Evolutionary conservation across 2,888 invertebrate genomes (phyloP), one percentile per base, ranked within the genome.

Genomic region (Conomelus anceps): DNA sequence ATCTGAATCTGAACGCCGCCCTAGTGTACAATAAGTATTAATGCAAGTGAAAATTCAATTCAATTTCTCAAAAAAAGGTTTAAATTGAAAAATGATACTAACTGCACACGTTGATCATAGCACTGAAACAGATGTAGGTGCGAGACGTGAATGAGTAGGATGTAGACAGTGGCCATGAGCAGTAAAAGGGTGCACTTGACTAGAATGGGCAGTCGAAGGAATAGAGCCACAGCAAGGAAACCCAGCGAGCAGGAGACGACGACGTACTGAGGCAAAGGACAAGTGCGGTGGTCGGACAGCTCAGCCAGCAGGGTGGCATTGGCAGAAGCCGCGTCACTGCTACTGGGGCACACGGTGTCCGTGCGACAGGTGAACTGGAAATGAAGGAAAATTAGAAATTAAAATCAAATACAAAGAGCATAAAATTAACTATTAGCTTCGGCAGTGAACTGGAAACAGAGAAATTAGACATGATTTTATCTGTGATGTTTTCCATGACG

Each of bases 251-350:
- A 97, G 17, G 97, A 97, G 20, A 98, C 94, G 6, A 97, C 96
- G 85, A 98, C 96, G 93, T 98, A 98, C 90, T 98, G 96, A 0
- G 98, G 98, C 89, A 98, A 94, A 0, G 97, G 97, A 92, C 98
- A 98, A 22, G 96, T 96, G 88, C 97, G 94, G 93, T 98, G 97
- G 90, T 96, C 91, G 4, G 85, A 87, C 89, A 89, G 90, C 22
- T 88, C 89, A n/a, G n/a, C n/a, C 17, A 88, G 89, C 0, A 90
- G 63, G 63, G 63, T 63, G 63, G 24, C 24, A 26, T 86, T 86
- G n/a, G n/a, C n/a, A n/a, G n/a, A n/a, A n/a, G n/a, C n/a, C n/a
- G n/a, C n/a, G n/a, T n/a, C n/a, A n/a, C n/a, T n/a, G n/a, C n/a
- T n/a, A n/a, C n/a, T n/a, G 13, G 90, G 94, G 91, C 94, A 93